A percentile compares a stretch with the other conserved stretches of the same genome.
Evolutionary conservation across 2,888 invertebrate species (phyloP).

Genomic region (Alloplasta piceator): DNA sequence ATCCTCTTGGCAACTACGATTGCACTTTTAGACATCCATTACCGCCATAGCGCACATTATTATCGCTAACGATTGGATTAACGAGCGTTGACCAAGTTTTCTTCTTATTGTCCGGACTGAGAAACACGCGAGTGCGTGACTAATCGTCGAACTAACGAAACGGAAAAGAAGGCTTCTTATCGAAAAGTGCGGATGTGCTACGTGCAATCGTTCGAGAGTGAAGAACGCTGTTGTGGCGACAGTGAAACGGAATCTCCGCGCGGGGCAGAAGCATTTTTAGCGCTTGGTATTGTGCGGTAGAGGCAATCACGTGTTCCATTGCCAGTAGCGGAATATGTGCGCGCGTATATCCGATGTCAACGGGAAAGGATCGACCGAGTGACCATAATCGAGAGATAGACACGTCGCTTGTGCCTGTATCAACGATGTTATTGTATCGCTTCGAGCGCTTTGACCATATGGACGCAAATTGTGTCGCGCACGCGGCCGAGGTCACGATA

Average conservation of each 20-base stretch:
- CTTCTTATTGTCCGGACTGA: background rate
- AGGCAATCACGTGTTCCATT: constrained; percentile 22
- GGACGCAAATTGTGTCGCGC: constrained; percentile 64
- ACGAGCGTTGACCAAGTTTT: constrained; percentile 43
- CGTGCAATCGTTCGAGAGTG: constrained; percentile 54
- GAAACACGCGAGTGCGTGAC: background rate
- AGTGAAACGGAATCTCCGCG: constrained; percentile 16
- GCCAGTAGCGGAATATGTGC: background rate
- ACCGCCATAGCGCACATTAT: constrained; percentile 34
- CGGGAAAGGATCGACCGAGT: constrained; percentile 34
- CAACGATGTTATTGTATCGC: constrained; percentile 44
- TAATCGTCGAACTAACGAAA: constrained; percentile 34
- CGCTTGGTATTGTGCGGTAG: background rate
- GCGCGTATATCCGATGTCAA: background rate
- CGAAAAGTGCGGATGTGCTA: constrained; percentile 25
- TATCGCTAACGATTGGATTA: constrained; percentile 57
- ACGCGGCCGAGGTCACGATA: constrained; percentile 63
- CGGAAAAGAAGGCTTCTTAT: constrained; percentile 36
- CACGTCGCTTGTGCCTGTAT: constrained; percentile 39
- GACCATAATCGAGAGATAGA: constrained; percentile 63
- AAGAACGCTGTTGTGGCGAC: constrained; percentile 62
- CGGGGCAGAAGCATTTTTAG: constrained; percentile 13
- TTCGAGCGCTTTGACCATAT: constrained; percentile 63
- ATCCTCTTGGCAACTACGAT: too few relatives aligned
- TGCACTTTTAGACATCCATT: constrained; percentile 38